phyloP scores from a whole-genome alignment of 2,113 vertebrate species.

The Tyto alba region DNA sequence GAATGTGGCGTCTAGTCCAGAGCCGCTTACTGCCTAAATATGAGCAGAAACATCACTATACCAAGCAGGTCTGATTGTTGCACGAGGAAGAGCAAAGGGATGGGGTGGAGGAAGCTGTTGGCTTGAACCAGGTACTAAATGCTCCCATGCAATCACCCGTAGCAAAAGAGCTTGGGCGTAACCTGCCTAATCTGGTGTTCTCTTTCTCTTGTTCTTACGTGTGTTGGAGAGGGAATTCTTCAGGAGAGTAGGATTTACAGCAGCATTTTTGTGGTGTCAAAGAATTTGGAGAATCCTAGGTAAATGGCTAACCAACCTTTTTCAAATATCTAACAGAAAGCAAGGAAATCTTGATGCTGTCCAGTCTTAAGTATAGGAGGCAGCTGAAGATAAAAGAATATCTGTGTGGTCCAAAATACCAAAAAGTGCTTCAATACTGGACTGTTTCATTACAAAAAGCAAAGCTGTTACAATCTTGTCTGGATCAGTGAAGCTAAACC shows the following conservation, averaged over 20 bases:
- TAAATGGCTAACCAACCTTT: background rate
- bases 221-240: background rate
- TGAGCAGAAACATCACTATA: background rate
- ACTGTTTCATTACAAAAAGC: background rate
- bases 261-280: background rate
- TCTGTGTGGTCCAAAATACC: background rate
- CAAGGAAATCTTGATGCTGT: background rate
- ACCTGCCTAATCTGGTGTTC: background rate
- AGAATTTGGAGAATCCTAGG: background rate
- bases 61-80: background rate
- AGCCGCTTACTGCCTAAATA: background rate
- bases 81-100: background rate
- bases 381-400: background rate
- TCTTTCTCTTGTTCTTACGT: background rate
- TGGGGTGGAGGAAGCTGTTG: background rate
- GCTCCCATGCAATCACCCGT: fast-evolving
- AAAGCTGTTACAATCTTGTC: background rate
- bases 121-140: background rate
- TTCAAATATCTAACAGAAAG: background rate
- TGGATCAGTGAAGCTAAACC: background rate
- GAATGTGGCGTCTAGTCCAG: background rate
- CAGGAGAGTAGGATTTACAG: background rate
- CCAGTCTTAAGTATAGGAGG: background rate
- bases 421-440: background rate
- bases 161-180: background rate